These are phyloP conservation scores for Eulemur albifrons DNA, from an alignment of 2,797 vertebrate genomes.

Conservation along the genomic window DNA sequence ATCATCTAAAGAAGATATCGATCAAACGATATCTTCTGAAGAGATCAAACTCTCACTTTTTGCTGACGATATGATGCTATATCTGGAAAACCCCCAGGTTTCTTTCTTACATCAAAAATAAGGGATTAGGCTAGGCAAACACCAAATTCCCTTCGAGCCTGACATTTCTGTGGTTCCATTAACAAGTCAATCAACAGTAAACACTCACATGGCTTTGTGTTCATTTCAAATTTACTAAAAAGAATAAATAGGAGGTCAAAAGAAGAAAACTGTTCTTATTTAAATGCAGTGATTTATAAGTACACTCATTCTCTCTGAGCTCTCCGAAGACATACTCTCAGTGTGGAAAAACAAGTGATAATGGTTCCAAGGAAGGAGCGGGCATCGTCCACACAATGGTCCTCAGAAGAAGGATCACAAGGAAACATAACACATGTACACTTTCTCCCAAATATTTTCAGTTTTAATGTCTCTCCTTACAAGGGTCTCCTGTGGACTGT, in stretches of 20 bases:
- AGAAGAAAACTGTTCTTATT: neutral
- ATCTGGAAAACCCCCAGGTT: neutral
- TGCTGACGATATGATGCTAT: too few relatives aligned
- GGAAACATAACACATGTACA: neutral
- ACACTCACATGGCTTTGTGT: neutral
- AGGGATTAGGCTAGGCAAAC: neutral
- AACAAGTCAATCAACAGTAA: constrained; percentile 5
- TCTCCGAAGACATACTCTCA: neutral
- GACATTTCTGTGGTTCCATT: neutral
- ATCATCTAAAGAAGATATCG: too few relatives aligned
- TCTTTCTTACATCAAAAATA: neutral
- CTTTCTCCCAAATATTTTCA: neutral
- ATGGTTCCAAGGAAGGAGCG: neutral
- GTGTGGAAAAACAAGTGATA: neutral
- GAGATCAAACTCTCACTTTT: too few relatives aligned
- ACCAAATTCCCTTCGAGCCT: neutral
- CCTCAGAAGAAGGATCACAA: neutral
- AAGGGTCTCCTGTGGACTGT: rapidly evolving
- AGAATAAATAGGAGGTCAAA: neutral
- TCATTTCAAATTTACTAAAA: constrained; percentile 5
- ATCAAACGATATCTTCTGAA: too few relatives aligned
- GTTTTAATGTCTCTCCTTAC: neutral
- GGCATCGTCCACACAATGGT: neutral
- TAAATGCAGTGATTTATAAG: neutral
- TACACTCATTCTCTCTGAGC: neutral